phyloP scores from a whole-genome alignment of 2,888 invertebrate genomes.

The Diarsia rubi region DNA sequence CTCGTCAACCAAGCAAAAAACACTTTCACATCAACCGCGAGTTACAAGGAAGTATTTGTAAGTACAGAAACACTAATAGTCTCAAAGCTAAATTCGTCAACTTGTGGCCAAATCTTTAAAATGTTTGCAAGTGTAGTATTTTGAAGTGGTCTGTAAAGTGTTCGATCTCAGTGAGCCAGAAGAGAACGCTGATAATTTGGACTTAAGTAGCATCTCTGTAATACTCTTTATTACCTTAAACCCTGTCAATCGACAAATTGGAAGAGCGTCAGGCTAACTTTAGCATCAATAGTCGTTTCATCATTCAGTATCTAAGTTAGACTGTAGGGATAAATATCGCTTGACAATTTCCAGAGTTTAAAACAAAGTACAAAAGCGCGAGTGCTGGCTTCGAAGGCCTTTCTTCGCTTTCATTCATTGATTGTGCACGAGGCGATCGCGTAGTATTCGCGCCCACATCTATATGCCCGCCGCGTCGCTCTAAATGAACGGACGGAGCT shows the following conservation, averaged over 20 bases:
- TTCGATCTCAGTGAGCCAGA: conserved; percentile 4
- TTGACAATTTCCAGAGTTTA: conserved; percentile 15
- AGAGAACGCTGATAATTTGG: background rate
- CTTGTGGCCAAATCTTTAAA: background rate
- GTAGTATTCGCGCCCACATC: conserved; percentile 84
- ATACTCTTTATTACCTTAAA: background rate
- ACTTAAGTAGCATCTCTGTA: background rate
- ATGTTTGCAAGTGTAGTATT: background rate
- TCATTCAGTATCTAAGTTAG: background rate
- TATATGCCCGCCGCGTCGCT: conserved; percentile 88
- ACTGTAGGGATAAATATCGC: background rate
- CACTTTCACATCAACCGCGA: conserved; percentile 74
- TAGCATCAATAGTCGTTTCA: background rate
- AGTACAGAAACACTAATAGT: conserved; percentile 74
- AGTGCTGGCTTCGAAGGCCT: conserved; percentile 56
- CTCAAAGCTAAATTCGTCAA: conserved; percentile 18
- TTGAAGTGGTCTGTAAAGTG: conserved; percentile 6
- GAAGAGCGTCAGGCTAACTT: background rate
- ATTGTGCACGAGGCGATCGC: conserved; percentile 74
- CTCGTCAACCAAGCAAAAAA: conserved; percentile 77
- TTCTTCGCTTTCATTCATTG: conserved; percentile 86
- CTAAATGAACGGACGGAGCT: conserved; percentile 89
- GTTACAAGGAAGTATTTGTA: conserved; percentile 85
- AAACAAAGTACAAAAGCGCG: conserved; percentile 51
- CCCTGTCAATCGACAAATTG: background rate